A percentile compares a stretch with the other conserved stretches of the same genome.
These are phyloP conservation scores for Paratilapia polleni DNA, from an alignment of 2,113 vertebrate species.

Conservation along the genomic window DNA sequence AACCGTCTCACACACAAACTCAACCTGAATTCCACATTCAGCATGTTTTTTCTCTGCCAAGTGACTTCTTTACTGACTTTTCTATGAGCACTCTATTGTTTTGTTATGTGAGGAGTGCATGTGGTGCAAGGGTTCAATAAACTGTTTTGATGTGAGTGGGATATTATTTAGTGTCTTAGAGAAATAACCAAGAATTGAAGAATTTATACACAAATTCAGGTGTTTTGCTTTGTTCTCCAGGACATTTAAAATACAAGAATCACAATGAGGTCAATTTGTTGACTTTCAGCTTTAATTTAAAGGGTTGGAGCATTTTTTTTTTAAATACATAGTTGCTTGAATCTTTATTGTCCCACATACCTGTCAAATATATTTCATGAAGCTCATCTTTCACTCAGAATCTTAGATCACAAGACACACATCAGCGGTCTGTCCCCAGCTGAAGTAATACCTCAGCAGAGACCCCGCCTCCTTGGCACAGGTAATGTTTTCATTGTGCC, in stretches of 20 bases:
- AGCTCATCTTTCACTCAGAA: not conserved
- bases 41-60: conserved; percentile 26
- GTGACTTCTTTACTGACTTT: conserved; percentile 33
- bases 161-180: not conserved
- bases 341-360: not conserved
- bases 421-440: not conserved
- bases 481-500: not conserved
- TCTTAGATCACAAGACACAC: not conserved
- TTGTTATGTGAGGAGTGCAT: conserved; percentile 13
- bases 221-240: not conserved
- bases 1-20: conserved; percentile 51
- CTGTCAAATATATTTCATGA: not conserved
- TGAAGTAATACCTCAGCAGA: not conserved
- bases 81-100: conserved; percentile 26
- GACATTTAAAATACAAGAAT: not conserved
- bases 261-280: not conserved
- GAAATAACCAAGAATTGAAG: not conserved
- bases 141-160: conserved; percentile 2
- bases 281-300: no score
- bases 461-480: not conserved
- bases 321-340: no score
- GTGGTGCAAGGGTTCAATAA: conserved; percentile 7
- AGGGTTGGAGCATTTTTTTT: not conserved
- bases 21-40: conserved; percentile 48
- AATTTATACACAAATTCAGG: not conserved